Evolutionary conservation across 2,888 invertebrate genomes (phyloP), one percentile per base, ranked within the genome.

Genomic region (Xestia rhomboidea): DNA sequence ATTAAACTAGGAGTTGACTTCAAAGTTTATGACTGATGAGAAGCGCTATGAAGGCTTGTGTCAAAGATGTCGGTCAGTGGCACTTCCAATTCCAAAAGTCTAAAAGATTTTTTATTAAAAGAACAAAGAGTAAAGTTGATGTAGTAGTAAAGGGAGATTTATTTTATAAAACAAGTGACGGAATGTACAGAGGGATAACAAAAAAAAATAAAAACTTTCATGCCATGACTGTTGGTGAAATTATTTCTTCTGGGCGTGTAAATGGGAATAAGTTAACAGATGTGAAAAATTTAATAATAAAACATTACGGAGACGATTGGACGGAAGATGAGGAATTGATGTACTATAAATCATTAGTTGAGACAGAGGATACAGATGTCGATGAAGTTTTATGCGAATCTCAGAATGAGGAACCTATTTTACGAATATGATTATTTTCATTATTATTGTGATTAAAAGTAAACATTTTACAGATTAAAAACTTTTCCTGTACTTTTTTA

Each of bases 21-120:
- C 68, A 75, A 77, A 46, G 79, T 84, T 38, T 68, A 69, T 60
- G 87, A 88, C 72, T 88, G 84, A n/a, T n/a, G 83, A 88, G 81
- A 80, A 62, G 71, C 68, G 79, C 81, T 69, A 49, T 81, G 38
- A 66, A 76, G 49, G 69, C 73, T 66, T 66, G 85, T 60, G 27
- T 87, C 57, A 86, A 85, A 82, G 69, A 71, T 60, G 83, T 87
- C 44, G 84, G 81, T 69, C 69, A 73, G 66, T 78, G 78, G 78
- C 78, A 74, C 51, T 78, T 78, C 70, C 74, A 73, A 66, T 78
- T 78, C 63, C 66, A 78, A 69, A 74, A 70, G 68, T 78, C 68
- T 67, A 77, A 74, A 78, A 70, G 74, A 67, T 75, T 79, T 51
- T 75, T 68, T 60, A 79, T 75, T 75, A 71, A 64, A 70, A 74